A percentile compares a stretch with the other conserved stretches of the same genome.
These are phyloP conservation scores for Onthophagus taurus DNA, from an alignment of 1,140 invertebrate genomes.

Conservation along the genomic window DNA sequence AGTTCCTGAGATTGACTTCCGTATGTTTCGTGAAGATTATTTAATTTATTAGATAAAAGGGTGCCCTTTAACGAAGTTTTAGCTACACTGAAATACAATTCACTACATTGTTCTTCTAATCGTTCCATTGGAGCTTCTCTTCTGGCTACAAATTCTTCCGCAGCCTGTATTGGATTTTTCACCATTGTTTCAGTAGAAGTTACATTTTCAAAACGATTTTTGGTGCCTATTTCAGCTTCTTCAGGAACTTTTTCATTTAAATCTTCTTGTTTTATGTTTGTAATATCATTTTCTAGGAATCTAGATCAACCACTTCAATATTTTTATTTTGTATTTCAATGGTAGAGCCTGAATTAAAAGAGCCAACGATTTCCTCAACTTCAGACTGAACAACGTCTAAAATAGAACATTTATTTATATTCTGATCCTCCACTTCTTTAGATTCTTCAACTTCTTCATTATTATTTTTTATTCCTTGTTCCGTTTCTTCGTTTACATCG, in stretches of 20 bases:
- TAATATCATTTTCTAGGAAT: background rate
- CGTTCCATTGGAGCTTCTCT: constrained; percentile 52
- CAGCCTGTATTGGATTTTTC: background rate
- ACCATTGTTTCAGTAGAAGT: background rate
- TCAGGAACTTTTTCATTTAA: background rate
- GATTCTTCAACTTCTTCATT: constrained; percentile 11
- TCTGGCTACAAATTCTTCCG: constrained; percentile 47
- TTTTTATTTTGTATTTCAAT: background rate
- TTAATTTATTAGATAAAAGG: constrained; percentile 43
- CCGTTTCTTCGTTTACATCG: background rate
- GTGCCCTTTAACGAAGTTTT: constrained; percentile 50
- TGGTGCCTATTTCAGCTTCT: background rate
- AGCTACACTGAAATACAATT: constrained; percentile 53
- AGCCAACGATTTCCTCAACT: background rate
- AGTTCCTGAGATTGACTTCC: background rate
- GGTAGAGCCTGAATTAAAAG: background rate
- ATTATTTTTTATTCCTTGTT: background rate
- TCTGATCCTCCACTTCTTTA: background rate
- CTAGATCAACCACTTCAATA: background rate
- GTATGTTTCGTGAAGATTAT: constrained; percentile 42
- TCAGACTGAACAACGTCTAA: constrained; percentile 11
- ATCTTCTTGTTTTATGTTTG: background rate
- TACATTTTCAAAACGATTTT: background rate
- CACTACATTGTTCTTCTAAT: constrained; percentile 58
- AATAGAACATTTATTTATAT: no score